Evolutionary conservation across 2,888 invertebrate species (phyloP), one percentile per base, ranked within the genome.

Genomic region (Drosophila buzzatii): DNA sequence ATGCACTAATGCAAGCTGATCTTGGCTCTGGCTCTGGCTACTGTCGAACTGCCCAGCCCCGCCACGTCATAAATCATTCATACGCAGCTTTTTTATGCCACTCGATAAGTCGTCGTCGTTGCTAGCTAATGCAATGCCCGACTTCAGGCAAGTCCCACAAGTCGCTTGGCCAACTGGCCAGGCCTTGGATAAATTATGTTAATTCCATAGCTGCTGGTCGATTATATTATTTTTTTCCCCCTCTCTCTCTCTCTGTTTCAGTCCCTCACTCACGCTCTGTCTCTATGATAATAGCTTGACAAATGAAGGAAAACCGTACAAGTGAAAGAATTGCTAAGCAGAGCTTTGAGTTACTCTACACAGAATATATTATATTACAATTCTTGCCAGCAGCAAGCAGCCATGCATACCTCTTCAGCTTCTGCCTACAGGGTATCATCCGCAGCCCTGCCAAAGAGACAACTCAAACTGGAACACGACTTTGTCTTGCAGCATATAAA

Each of bases 181-280:
- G 37, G 81, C 45, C 62, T 67, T 72, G 85, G 79, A 89, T 84
- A 86, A 89, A 85, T 89, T 85, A 85, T 85, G 89, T 74, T 85
- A 89, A 85, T 85, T 79, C 77, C 70, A 75, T 70, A 61, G 73
- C 64, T 71, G 71, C 63, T 78, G 62, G 69, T 58, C 53, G 64
- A 71, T 61, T 68, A 68, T 44, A 59, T 59, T 59, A 59, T 65
- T 59, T 53, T 41, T 53, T n/a, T 60, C 44, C 58, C 53, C 61
- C 23, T 39, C 41, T 39, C 9, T 12, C 66, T 71, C 31, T 47
- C 14, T 56, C 42, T 41, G 27, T 27, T 27, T 4, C 27, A 27
- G 27, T 27, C 47, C 9, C 9, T 27, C 9, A 4, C 47, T 49
- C 12, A 20, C 45, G 8, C 47, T 49, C 45, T 60, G 23, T 4